Evolutionary conservation across 2,888 invertebrate genomes (phyloP).

Genomic region (Cynaeus angustus): DNA sequence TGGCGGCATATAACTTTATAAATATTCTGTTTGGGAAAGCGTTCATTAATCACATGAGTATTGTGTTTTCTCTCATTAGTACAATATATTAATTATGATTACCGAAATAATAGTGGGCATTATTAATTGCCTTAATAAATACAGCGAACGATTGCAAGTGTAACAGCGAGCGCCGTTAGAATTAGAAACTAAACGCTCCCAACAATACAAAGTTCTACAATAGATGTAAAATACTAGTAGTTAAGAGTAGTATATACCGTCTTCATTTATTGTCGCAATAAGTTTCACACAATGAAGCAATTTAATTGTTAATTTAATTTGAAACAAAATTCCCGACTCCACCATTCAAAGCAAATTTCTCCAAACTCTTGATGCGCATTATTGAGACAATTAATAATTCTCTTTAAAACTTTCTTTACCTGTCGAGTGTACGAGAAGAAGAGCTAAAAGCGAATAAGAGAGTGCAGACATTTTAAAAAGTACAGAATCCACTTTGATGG

Average conservation of each 20-base stretch:
- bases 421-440: slow-evolving; percentile 55
- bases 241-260: neutral
- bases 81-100: neutral
- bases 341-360: neutral
- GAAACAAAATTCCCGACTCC: slow-evolving; percentile 3
- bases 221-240: slow-evolving; percentile 26
- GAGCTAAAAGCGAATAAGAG: slow-evolving; percentile 52
- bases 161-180: neutral
- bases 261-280: slow-evolving; percentile 24
- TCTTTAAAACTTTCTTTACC: slow-evolving; percentile 49
- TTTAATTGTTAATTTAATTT: slow-evolving; percentile 18
- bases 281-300: slow-evolving; percentile 21
- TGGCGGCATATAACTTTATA: neutral
- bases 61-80: slow-evolving; percentile 1
- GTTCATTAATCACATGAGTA: neutral
- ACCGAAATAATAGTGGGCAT: neutral
- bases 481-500: slow-evolving; percentile 40
- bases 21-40: neutral
- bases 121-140: neutral
- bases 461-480: slow-evolving; percentile 56
- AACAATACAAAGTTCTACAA: slow-evolving; percentile 24
- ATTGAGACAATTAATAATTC: neutral
- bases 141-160: neutral
- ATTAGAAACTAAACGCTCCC: neutral
- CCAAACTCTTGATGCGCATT: neutral